Evolutionary conservation across 1,140 invertebrate genomes (phyloP).

Genomic region (Psilanteris sp.): DNA sequence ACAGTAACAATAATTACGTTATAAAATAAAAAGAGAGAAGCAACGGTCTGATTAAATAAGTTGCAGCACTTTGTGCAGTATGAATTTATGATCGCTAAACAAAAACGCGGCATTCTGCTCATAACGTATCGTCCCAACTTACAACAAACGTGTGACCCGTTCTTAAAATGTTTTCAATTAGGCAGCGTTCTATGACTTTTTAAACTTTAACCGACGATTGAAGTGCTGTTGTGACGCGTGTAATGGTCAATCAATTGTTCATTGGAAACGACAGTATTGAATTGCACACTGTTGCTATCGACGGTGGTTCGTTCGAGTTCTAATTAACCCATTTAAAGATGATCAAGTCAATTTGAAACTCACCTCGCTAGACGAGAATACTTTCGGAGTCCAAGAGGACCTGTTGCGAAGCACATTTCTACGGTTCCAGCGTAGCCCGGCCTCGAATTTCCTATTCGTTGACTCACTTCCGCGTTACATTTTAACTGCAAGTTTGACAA

Average conservation of each 20-base stretch:
- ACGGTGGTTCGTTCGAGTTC: constrained; percentile 11
- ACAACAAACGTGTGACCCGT: constrained; percentile 12
- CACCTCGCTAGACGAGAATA: constrained; percentile 83
- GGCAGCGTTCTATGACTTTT: constrained; percentile 54
- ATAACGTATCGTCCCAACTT: constrained; percentile 32
- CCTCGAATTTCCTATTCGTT: constrained; percentile 77
- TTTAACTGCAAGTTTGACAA: constrained; percentile 80
- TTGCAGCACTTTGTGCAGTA: too few species aligned
- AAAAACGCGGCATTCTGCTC: constrained; percentile 32
- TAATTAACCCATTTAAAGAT: constrained; percentile 13
- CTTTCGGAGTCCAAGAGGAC: constrained; percentile 82
- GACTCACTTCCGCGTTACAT: constrained; percentile 84
- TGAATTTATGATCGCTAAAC: too few species aligned
- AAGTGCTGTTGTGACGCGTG: constrained; percentile 21
- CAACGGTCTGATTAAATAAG: too few species aligned
- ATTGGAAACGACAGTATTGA: not conserved
- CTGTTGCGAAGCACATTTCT: constrained; percentile 86
- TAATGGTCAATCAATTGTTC: constrained; percentile 11
- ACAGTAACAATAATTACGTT: too few species aligned
- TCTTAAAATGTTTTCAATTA: constrained; percentile 53
- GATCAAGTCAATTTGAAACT: constrained; percentile 13
- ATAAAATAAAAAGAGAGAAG: too few species aligned
- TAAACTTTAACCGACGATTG: constrained; percentile 9
- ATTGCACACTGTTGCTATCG: not conserved
- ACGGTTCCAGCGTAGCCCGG: constrained; percentile 90